These are phyloP conservation scores for Brachypodius melanocephalos DNA, from an alignment of 2,113 vertebrate species.

Conservation along the genomic window DNA sequence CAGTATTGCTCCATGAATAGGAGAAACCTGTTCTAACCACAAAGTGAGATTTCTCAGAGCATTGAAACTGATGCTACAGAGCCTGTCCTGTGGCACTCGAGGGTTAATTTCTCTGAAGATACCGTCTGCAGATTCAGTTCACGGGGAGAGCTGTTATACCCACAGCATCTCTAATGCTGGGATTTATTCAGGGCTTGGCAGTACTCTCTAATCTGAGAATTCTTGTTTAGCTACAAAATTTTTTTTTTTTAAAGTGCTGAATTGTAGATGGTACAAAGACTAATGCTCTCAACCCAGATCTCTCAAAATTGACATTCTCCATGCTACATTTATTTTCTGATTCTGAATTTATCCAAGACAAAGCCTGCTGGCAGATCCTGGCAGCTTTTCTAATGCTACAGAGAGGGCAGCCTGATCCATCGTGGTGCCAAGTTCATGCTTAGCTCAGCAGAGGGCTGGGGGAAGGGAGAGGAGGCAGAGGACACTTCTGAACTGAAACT, in stretches of 20 bases:
- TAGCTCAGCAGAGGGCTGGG: neutral
- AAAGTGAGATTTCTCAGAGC: neutral
- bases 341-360: neutral
- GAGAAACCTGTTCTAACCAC: neutral
- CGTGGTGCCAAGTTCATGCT: neutral
- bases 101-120: slow-evolving; percentile 29
- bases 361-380: neutral
- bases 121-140: neutral
- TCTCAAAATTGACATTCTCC: neutral
- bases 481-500: neutral
- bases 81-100: neutral
- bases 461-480: neutral
- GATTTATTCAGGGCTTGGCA: slow-evolving; percentile 24
- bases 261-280: slow-evolving; percentile 4
- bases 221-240: slow-evolving; percentile 4
- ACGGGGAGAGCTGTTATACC: slow-evolving; percentile 2
- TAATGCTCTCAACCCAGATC: neutral
- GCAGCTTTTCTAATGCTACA: neutral
- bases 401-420: neutral
- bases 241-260: neutral
- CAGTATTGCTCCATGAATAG: neutral
- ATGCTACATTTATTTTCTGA: neutral
- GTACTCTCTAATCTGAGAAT: slow-evolving; percentile 28
- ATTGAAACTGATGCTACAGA: neutral
- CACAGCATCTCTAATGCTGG: slow-evolving; percentile 4